These are phyloP conservation scores for Oncorhynchus gorbuscha DNA, from an alignment of 2,113 vertebrate genomes.

Conservation along the genomic window DNA sequence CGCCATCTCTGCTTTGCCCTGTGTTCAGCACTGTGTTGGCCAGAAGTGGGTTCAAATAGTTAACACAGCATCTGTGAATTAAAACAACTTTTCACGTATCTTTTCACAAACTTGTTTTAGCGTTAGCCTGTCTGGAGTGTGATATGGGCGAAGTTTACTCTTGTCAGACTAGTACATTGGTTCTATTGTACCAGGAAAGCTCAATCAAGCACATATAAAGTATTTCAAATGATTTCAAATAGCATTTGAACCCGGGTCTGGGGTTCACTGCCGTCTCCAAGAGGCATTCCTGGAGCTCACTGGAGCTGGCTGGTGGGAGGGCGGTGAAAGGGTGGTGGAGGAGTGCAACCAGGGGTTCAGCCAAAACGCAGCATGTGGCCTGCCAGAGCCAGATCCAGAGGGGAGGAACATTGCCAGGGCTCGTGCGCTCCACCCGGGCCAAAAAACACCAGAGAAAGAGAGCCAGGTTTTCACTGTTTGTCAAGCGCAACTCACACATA, in stretches of 20 bases:
- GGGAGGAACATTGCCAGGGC: background rate
- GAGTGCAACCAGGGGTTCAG: background rate
- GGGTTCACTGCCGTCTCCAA: background rate
- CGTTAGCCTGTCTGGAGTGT: too few species aligned
- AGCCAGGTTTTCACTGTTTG: background rate
- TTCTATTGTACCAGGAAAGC: too few species aligned
- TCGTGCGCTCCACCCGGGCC: background rate
- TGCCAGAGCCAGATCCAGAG: background rate
- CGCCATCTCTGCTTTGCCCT: too few species aligned
- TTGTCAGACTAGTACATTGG: too few species aligned
- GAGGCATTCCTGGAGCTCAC: background rate
- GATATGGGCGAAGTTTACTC: too few species aligned
- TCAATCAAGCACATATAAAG: too few species aligned
- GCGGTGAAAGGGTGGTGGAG: background rate
- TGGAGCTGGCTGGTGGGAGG: background rate
- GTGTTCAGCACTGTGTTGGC: too few species aligned
- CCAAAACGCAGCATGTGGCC: background rate
- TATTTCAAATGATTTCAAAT: too few species aligned
- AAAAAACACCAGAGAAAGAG: background rate
- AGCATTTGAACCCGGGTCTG: background rate
- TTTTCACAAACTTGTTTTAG: too few species aligned
- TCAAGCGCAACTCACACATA: background rate
- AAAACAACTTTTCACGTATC: too few species aligned
- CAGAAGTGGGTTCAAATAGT: too few species aligned
- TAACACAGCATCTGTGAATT: too few species aligned